phyloP scores from a whole-genome alignment of 2,888 invertebrate species.

The Salticus scenicus region DNA sequence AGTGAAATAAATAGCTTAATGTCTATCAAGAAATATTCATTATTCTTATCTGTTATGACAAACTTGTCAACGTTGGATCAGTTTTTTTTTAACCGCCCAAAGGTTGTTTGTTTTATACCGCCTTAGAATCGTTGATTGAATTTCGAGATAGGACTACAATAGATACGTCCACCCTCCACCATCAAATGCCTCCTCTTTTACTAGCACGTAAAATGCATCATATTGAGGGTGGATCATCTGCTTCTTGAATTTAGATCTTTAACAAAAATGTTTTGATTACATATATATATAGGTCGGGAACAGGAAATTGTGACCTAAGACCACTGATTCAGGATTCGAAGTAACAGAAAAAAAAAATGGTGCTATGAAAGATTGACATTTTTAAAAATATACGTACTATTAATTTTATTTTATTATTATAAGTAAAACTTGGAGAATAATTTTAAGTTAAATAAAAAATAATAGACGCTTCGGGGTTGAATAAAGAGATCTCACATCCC shows the following conservation, averaged over 20 bases:
- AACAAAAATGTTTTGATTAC: too few species aligned
- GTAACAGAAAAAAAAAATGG: too few species aligned
- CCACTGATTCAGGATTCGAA: too few species aligned
- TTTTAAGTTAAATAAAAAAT: too few species aligned
- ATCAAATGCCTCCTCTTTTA: not conserved
- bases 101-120: not conserved
- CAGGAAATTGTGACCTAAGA: too few species aligned
- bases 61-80: not conserved
- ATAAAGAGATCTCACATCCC: too few species aligned
- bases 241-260: not conserved
- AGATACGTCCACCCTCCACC: not conserved
- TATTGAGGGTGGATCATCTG: not conserved
- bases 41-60: not conserved
- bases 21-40: not conserved
- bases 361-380: too few species aligned
- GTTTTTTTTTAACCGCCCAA: not conserved
- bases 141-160: not conserved
- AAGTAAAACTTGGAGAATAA: too few species aligned
- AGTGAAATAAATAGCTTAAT: not conserved
- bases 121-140: not conserved
- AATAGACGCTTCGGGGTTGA: too few species aligned
- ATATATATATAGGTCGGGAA: too few species aligned
- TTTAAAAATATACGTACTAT: too few species aligned
- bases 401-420: too few species aligned
- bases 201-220: not conserved